Percentiles rank a stretch among this genome's conserved stretches.
Conservation (phyloP, 2,797 vertebrate genomes). For the Sarcophilus harrisii region DNA sequence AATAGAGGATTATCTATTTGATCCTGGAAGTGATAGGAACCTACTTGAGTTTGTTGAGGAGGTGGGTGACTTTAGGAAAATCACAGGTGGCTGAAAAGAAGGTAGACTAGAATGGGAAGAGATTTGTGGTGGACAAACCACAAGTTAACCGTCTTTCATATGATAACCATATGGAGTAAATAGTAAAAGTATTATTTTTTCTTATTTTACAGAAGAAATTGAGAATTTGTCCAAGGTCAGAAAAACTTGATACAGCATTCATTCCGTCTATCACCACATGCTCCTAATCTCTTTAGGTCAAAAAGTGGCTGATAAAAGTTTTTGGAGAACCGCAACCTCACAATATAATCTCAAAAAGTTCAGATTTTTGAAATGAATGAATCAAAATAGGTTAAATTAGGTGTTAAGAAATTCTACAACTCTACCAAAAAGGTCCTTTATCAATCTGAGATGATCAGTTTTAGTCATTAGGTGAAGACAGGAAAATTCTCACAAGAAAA, state of each 20-base stretch:
- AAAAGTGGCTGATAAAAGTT: neutral
- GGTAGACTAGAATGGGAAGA: neutral
- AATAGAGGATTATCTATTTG: too few relatives aligned
- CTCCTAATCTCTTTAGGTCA: neutral
- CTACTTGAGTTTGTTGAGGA: neutral
- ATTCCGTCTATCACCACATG: neutral
- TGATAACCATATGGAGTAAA: neutral
- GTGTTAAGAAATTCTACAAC: neutral
- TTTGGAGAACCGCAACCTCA: neutral
- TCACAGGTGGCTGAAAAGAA: neutral
- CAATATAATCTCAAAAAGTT: neutral
- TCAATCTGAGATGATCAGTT: neutral
- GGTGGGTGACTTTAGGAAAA: neutral
- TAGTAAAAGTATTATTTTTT: neutral
- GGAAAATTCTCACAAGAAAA: neutral
- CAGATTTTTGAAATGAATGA: neutral
- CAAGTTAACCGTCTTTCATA: neutral
- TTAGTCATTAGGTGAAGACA: neutral
- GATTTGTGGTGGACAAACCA: neutral
- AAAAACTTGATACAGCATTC: neutral
- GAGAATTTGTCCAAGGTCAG: too few relatives aligned
- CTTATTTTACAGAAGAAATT: neutral
- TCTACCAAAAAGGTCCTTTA: neutral
- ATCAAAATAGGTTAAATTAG: neutral
- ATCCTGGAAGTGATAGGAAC: neutral